Conservation (phyloP, 2,888 invertebrate genomes). For the Nomada ruficornis region DNA sequence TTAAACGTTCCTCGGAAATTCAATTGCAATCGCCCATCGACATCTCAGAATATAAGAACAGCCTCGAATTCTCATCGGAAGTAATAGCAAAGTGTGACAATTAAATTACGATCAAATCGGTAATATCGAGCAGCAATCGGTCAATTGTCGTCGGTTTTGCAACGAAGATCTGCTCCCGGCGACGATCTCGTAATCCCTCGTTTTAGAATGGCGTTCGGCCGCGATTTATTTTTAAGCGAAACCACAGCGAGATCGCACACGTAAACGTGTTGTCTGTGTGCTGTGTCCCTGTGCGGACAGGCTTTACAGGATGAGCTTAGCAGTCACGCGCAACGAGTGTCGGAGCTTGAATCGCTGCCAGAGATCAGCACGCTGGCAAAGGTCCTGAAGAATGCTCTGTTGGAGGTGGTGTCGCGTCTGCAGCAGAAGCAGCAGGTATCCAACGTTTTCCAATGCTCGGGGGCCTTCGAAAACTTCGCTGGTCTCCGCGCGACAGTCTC, state of each 20-base stretch:
- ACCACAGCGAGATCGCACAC: conserved; percentile 17
- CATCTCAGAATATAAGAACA: too few relatives aligned
- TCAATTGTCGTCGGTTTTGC: not conserved
- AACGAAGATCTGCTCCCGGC: not conserved
- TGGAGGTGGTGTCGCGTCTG: conserved; percentile 76
- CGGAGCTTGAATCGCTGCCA: conserved; percentile 78
- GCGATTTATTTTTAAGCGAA: conserved; percentile 38
- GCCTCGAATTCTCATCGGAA: too few relatives aligned
- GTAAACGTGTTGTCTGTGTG: conserved; percentile 20
- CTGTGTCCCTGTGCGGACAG: conserved; percentile 64
- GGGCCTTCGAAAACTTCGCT: conserved; percentile 77
- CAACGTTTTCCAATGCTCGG: conserved; percentile 79
- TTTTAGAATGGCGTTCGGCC: conserved; percentile 24
- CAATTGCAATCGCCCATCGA: too few relatives aligned
- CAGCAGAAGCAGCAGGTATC: conserved; percentile 83
- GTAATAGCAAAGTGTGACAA: not conserved
- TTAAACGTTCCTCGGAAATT: not conserved
- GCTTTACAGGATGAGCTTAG: conserved; percentile 79
- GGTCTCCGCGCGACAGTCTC: conserved; percentile 77
- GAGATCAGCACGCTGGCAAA: conserved; percentile 79
- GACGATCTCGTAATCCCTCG: conserved; percentile 23
- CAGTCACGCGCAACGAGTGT: conserved; percentile 75
- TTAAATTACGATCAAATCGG: not conserved
- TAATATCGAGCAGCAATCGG: not conserved
- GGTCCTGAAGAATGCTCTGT: conserved; percentile 77